A percentile compares a stretch with the other conserved stretches of the same genome.
phyloP scores from a whole-genome alignment of 64 coral and sea anemone genomes.

The Pocillopora verrucosa region DNA sequence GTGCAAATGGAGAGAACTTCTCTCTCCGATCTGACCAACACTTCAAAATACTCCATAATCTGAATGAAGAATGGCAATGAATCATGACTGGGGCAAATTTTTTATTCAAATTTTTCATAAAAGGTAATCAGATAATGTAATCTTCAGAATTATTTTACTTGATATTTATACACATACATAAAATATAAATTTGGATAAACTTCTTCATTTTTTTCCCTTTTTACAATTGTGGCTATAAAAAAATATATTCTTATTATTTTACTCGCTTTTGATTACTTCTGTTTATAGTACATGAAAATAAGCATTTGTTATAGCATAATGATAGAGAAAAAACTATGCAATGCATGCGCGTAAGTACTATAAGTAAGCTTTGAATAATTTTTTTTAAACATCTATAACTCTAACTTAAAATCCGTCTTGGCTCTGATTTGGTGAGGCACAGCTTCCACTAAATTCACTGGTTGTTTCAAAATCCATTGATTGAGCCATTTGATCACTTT shows the following conservation, averaged over 20 bases:
- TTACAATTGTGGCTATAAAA: constrained; percentile 6
- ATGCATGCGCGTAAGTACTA: background rate
- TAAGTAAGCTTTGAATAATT: background rate
- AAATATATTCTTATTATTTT: constrained; percentile 14
- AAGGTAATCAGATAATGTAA: no score
- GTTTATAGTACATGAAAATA: background rate
- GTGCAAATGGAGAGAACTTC: no score
- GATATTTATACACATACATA: constrained; percentile 9
- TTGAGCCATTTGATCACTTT: background rate
- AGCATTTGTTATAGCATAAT: background rate
- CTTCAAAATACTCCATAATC: no score
- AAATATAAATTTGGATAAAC: constrained; percentile 18
- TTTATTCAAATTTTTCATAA: background rate
- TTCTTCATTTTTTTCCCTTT: background rate
- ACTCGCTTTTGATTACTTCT: background rate
- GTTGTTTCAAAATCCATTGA: constrained; percentile 9
- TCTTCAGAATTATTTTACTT: background rate
- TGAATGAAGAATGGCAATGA: no score
- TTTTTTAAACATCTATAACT: no score
- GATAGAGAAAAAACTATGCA: background rate
- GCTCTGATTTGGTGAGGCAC: background rate
- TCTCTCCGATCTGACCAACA: no score
- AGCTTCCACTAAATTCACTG: background rate
- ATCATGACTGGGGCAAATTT: background rate
- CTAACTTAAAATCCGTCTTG: background rate